Evolutionary conservation across 2,113 vertebrate genomes (phyloP).

Genomic region (Equus quagga): DNA sequence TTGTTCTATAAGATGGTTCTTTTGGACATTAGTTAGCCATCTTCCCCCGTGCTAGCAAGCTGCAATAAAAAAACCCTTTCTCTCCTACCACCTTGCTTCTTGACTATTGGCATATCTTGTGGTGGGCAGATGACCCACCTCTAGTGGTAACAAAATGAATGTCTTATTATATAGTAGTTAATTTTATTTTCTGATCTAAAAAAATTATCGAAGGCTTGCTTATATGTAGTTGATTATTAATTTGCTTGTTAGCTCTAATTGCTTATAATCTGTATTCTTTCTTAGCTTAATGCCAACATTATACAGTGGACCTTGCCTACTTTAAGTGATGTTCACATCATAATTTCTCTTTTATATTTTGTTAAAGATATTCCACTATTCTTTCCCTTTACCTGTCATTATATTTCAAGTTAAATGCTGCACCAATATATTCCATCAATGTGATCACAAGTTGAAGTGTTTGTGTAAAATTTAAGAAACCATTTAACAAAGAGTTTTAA

Average conservation of each 20-base stretch:
- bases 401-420: background rate
- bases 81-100: no score
- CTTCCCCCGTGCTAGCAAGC: no score
- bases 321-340: background rate
- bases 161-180: background rate
- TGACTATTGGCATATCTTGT: no score
- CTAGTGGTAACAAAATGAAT: background rate
- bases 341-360: background rate
- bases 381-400: background rate
- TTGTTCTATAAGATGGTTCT: no score
- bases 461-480: background rate
- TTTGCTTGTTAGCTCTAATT: background rate
- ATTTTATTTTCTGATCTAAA: constrained; percentile 52
- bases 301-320: background rate
- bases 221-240: background rate
- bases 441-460: background rate
- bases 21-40: no score
- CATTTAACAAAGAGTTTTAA: background rate
- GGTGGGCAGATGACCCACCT: no score
- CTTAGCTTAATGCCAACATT: background rate
- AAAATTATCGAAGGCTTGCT: background rate
- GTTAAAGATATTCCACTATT: background rate
- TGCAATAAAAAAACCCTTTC: no score
- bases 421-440: background rate
- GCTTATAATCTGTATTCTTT: background rate